phyloP scores from a whole-genome alignment of 2,797 vertebrate species.

The Octomys mimax region DNA sequence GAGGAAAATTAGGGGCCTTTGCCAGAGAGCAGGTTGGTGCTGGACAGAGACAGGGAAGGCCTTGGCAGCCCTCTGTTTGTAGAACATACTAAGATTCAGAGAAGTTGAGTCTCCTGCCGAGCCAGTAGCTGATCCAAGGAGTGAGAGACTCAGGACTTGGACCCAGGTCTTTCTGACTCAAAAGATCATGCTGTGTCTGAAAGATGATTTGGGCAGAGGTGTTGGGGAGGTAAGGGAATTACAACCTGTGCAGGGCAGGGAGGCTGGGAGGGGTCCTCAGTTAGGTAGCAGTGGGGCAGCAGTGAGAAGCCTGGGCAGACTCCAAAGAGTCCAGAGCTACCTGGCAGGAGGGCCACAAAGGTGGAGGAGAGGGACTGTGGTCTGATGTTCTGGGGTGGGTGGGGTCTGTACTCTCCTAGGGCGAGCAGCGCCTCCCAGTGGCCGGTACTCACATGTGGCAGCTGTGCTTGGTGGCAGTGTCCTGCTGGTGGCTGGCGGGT shows the following conservation, averaged over 20 bases:
- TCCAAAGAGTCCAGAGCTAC: neutral
- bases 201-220: neutral
- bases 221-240: neutral
- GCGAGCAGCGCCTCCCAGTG: constrained; percentile 89
- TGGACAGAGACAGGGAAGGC: neutral
- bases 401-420: constrained; percentile 83
- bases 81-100: constrained; percentile 2
- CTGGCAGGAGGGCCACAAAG: neutral
- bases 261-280: neutral
- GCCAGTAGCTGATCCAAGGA: neutral
- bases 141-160: neutral
- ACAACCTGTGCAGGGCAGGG: neutral
- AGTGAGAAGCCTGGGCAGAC: neutral
- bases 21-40: neutral
- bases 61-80: neutral
- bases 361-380: accelerated
- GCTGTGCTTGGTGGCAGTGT: constrained; percentile 95
- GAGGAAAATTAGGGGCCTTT: neutral
- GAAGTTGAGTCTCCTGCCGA: neutral
- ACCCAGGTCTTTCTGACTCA: neutral
- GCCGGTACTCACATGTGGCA: constrained; percentile 96
- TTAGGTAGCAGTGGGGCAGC: neutral
- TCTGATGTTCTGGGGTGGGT: neutral
- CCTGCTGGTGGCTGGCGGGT: constrained; percentile 95
- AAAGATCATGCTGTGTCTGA: neutral